Base-by-base conservation (phyloP, 2,113 vertebrate species). In the Ammodytes marinus region DNA sequence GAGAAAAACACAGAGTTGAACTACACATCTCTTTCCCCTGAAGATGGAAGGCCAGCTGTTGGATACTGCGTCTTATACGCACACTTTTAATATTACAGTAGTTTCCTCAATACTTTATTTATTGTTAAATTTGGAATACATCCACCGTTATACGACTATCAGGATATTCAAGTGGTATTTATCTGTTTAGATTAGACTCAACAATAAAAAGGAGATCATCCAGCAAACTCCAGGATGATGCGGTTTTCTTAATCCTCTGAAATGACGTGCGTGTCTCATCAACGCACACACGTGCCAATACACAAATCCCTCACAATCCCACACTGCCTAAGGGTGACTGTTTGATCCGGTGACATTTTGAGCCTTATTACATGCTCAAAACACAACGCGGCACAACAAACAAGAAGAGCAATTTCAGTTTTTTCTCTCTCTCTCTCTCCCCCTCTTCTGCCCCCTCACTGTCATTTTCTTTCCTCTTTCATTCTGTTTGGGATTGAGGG, bases 281-380 rank as follows among this genome's bases (percentile, higher is more conserved):
- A 85, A 82, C 39, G 53, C 77, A 77, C 76, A 85, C 80, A 65
- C 65, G 8, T 85, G 58, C 86, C 68, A 52, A 67, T 19, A 75
- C 74, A 90, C 79, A 89, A 89, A 92, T 90, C 83, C 86, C 77
- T n/a, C 81, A 78, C 79, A 89, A 89, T 88, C 82, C 80, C 79
- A 84, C 79, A 76, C 60, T 68, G 90, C 91, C 91, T 72, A 89
- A 81, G 89, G 93, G 79, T 71, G 80, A 86, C 86, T 89, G 83
- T 89, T 92, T 92, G 92, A 92, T 92, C 92, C 84, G 77, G 78
- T 93, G 93, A 93, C 92, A 93, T 93, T 92, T 91, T 82, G 81
- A 92, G 86, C 85, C 89, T 93, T 92, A 92, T 93, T 93, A 91
- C 85, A 91, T 85, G 84, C 92, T 91, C 90, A 87, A 88, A 92